Evolutionary conservation across 2,888 invertebrate species (phyloP).

Genomic region (Drosophila kanekoi): DNA sequence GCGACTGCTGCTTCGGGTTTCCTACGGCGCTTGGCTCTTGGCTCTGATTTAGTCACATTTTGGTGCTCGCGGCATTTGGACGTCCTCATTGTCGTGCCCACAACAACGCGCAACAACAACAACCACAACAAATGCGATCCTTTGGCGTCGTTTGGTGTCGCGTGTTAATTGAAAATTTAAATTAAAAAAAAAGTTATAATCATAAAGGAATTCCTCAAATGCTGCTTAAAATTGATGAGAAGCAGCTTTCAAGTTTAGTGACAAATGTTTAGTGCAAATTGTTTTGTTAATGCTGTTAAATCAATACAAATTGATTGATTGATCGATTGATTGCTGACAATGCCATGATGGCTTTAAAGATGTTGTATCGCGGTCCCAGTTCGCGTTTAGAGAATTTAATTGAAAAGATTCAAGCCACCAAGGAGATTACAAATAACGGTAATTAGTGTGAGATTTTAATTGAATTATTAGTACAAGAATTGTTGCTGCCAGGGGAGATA

Average conservation of each 20-base stretch:
- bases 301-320: slow-evolving; percentile 16
- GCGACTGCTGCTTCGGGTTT: slow-evolving; percentile 50
- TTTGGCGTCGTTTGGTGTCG: slow-evolving; percentile 67
- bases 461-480: neutral
- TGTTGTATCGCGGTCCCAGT: slow-evolving; percentile 95
- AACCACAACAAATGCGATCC: slow-evolving; percentile 55
- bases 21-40: slow-evolving; percentile 69
- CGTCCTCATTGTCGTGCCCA: slow-evolving; percentile 61
- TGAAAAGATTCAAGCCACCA: slow-evolving; percentile 94
- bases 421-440: slow-evolving; percentile 86
- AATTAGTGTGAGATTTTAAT: slow-evolving; percentile 36
- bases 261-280: slow-evolving; percentile 46
- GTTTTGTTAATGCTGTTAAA: slow-evolving; percentile 8
- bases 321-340: slow-evolving; percentile 40
- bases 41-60: slow-evolving; percentile 82
- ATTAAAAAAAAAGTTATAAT: neutral
- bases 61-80: slow-evolving; percentile 84
- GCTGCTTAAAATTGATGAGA: neutral
- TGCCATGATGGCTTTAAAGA: slow-evolving; percentile 86
- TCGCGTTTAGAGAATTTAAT: slow-evolving; percentile 93
- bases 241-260: slow-evolving; percentile 36
- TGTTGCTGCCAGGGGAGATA: neutral
- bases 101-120: slow-evolving; percentile 17
- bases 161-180: slow-evolving; percentile 41
- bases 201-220: slow-evolving; percentile 17